phyloP scores from a whole-genome alignment of 2,113 vertebrate species.

The Macaca nemestrina region DNA sequence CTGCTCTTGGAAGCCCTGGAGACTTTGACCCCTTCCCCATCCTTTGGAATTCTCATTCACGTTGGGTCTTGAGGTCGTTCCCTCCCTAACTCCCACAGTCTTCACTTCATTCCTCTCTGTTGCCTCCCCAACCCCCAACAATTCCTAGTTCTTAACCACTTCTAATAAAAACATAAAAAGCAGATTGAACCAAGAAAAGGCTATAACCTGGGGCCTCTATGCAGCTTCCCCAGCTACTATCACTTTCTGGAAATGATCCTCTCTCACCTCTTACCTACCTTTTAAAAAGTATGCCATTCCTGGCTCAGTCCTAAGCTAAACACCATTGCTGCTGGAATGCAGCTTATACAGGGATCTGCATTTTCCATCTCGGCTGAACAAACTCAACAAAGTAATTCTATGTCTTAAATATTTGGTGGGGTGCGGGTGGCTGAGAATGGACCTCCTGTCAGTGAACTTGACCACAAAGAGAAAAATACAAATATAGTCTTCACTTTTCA shows the following conservation, averaged over 20 bases:
- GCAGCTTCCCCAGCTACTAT: neutral
- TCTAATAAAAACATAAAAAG: conserved; percentile 21
- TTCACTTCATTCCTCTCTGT: neutral
- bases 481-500: neutral
- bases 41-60: neutral
- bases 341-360: neutral
- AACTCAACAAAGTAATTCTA: neutral
- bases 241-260: conserved; percentile 40
- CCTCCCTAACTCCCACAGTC: neutral
- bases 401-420: neutral
- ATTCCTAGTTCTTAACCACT: conserved; percentile 6
- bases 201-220: neutral
- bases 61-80: neutral
- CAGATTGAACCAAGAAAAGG: neutral
- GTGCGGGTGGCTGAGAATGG: neutral
- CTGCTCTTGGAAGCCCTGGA: neutral
- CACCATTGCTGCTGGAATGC: neutral
- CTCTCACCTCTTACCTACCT: neutral
- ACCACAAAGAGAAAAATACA: neutral
- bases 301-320: conserved; percentile 5
- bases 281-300: neutral
- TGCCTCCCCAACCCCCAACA: too few relatives aligned
- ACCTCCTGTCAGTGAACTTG: neutral
- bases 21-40: neutral
- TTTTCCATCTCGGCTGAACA: neutral